Evolutionary conservation across 2,113 vertebrate genomes (phyloP).

Genomic region (Semnornis frantzii): DNA sequence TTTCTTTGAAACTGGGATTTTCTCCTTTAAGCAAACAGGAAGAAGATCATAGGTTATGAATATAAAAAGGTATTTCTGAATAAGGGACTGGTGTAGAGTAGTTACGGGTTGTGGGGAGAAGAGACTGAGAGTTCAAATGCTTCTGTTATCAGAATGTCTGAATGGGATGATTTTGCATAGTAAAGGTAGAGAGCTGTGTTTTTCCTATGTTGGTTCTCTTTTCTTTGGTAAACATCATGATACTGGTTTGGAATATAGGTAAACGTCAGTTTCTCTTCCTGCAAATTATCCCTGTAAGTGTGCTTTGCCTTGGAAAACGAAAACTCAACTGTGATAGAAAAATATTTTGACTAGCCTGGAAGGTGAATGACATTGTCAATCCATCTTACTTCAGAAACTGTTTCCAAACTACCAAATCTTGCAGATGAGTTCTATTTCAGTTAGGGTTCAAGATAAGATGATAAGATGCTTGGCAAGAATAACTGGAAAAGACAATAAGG

Average conservation of each 20-base stretch:
- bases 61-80: background rate
- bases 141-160: background rate
- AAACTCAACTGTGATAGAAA: background rate
- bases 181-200: background rate
- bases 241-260: background rate
- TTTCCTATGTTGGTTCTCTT: background rate
- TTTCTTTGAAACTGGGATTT: background rate
- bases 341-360: background rate
- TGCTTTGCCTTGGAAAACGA: background rate
- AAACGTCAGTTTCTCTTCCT: background rate
- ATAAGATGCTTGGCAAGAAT: background rate
- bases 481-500: background rate
- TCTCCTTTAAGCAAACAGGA: background rate
- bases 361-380: background rate
- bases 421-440: background rate
- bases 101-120: fast-evolving
- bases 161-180: background rate
- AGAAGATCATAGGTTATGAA: background rate
- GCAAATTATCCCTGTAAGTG: background rate
- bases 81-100: background rate
- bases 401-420: background rate
- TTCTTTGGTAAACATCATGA: background rate
- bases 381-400: background rate
- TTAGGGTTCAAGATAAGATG: background rate
- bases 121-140: background rate